Evolutionary conservation across 2,797 vertebrate genomes (phyloP), one percentile per base, ranked within the genome.

Genomic region (Pelochelys cantorii): DNA sequence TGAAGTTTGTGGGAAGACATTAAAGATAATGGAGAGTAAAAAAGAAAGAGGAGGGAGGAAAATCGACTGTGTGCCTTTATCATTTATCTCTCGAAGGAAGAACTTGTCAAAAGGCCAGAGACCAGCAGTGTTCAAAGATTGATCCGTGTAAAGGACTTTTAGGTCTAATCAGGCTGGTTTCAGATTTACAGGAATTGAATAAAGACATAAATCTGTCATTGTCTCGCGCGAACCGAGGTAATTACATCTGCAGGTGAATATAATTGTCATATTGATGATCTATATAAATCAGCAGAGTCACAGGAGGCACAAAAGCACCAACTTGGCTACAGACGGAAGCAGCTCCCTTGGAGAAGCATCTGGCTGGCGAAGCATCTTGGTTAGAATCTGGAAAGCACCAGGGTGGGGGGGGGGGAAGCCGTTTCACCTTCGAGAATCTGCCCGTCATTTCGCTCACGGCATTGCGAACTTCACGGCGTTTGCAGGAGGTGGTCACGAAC

Each of bases 201-300:
- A 88, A 82, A 88, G 93, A 84, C 94, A 97, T 98, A 97, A 98
- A 97, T 98, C 97, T 96, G 93, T 90, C 79, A 4, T 55, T 1
- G 84, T 95, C 97, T 95, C 85, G 93, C 91, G 82, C 97, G 98
- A 98, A 98, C 96, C 85, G 95, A 96, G 97, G 95, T 94, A 98
- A 98, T 98, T 98, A 98, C 97, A 96, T 78, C 95, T 97, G 94
- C 96, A 97, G 97, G 97, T 98, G 97, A 93, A 94, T 96, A 82
- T 97, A 97, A 97, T 97, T 98, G 97, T 97, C 97, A 97, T 93
- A 93, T 94, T 97, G 97, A 97, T 97, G 96, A 97, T 97, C 95
- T 96, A 87, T 94, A 95, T 95, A 96, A 97, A 97, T 97, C 98
- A 97, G 94, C 17, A 0, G 91, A 96, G 92, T 94, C 94, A 94